Evolutionary conservation across 2,797 vertebrate species (phyloP).

Genomic region (Halcyon badia): DNA sequence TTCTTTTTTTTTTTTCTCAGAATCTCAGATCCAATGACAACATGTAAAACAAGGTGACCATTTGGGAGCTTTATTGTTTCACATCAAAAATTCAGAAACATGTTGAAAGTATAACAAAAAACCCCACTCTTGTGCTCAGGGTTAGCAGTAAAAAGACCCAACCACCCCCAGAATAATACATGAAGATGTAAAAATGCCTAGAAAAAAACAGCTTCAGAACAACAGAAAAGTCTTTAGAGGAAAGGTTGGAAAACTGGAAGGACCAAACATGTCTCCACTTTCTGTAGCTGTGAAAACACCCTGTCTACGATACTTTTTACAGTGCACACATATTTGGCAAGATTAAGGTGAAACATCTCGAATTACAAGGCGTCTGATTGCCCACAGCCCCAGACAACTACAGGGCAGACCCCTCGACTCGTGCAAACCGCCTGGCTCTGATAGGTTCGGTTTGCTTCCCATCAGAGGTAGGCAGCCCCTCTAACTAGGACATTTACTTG

Average conservation of each 20-base stretch:
- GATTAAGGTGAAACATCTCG: constrained; percentile 82
- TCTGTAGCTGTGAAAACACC: constrained; percentile 11
- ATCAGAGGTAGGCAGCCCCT: background rate
- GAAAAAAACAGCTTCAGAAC: background rate
- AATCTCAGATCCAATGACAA: background rate
- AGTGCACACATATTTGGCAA: constrained; percentile 76
- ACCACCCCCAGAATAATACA: background rate
- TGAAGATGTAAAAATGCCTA: background rate
- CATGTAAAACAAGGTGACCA: background rate
- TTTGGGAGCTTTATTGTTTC: background rate
- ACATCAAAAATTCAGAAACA: background rate
- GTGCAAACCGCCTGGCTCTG: constrained; percentile 18
- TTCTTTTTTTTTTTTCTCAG: background rate
- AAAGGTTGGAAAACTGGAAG: background rate
- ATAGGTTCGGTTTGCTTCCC: background rate
- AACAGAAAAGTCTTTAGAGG: background rate
- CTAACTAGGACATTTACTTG: background rate
- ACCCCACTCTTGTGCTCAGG: background rate
- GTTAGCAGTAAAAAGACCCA: background rate
- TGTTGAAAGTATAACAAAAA: background rate
- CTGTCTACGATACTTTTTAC: constrained; percentile 2
- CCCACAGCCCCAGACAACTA: constrained; percentile 67
- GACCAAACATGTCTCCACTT: constrained; percentile 9
- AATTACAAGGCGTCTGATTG: constrained; percentile 76
- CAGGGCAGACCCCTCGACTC: constrained; percentile 6